These are phyloP conservation scores for Bombus confusus DNA, from an alignment of 1,140 invertebrate genomes.

Conservation along the genomic window DNA sequence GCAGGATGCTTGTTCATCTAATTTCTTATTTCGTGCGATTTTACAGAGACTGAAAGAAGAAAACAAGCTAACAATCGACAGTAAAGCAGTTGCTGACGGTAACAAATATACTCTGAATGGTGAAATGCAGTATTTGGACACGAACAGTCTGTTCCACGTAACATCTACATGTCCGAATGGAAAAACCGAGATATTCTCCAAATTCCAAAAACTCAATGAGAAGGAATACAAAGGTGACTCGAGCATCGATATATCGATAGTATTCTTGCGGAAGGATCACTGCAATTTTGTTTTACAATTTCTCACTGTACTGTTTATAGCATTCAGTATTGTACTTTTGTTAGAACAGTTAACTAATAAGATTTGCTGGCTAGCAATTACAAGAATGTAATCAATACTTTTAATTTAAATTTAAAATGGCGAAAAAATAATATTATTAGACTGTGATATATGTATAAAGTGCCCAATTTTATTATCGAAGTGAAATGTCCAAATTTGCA, in stretches of 20 bases:
- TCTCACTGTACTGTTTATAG: background rate
- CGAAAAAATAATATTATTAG: no score
- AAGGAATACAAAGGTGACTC: constrained; percentile 84
- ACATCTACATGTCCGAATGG: constrained; percentile 80
- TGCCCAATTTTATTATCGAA: no score
- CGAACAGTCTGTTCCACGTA: constrained; percentile 74
- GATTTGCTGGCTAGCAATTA: no score
- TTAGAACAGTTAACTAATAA: no score
- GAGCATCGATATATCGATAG: background rate
- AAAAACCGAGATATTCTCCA: constrained; percentile 82
- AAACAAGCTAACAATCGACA: constrained; percentile 77
- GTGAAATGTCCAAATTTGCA: no score
- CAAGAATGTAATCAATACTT: no score
- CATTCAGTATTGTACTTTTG: no score
- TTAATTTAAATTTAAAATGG: no score
- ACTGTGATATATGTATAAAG: no score
- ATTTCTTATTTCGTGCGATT: constrained; percentile 24
- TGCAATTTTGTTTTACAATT: background rate
- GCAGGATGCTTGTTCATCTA: no score
- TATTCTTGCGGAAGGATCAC: background rate
- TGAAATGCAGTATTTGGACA: constrained; percentile 73
- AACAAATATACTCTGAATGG: constrained; percentile 82
- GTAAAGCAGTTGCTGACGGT: constrained; percentile 80
- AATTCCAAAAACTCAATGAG: constrained; percentile 82
- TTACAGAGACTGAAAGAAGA: constrained; percentile 80